Conservation (phyloP, 2,113 vertebrate genomes). For the Oncorhynchus masou region DNA sequence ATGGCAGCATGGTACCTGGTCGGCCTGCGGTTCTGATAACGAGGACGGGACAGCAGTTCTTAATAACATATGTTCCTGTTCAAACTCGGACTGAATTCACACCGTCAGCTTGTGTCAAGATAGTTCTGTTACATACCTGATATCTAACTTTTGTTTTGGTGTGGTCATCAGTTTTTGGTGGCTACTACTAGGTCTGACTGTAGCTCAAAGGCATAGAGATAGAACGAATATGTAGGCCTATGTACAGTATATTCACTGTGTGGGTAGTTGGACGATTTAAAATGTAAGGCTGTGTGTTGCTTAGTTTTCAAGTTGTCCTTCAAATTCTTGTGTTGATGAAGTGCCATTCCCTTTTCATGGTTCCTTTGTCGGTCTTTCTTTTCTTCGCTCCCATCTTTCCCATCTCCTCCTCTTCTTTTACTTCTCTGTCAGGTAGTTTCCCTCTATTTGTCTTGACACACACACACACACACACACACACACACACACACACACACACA, state of each 20-base stretch:
- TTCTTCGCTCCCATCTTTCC: background rate
- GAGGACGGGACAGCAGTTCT: constrained; percentile 40
- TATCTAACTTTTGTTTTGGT: constrained; percentile 57
- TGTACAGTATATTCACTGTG: too few species aligned
- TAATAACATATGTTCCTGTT: constrained; percentile 47
- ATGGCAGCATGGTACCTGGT: background rate
- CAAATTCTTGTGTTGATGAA: too few species aligned
- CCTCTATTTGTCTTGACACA: background rate
- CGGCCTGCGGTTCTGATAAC: background rate
- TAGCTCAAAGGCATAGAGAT: background rate
- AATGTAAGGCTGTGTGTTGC: too few species aligned
- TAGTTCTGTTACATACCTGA: constrained; percentile 32
- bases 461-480: background rate
- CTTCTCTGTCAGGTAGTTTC: background rate
- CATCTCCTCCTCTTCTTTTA: background rate
- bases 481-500: too few species aligned
- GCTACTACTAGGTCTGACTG: constrained; percentile 57
- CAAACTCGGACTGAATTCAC: background rate
- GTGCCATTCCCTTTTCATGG: too few species aligned
- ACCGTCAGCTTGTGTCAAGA: constrained; percentile 47
- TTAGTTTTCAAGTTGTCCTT: too few species aligned
- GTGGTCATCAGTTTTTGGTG: constrained; percentile 57
- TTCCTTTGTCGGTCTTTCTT: too few species aligned
- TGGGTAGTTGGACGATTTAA: too few species aligned
- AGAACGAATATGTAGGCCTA: too few species aligned